Conservation (phyloP, 1,140 invertebrate species). For the Papilio helenus region DNA sequence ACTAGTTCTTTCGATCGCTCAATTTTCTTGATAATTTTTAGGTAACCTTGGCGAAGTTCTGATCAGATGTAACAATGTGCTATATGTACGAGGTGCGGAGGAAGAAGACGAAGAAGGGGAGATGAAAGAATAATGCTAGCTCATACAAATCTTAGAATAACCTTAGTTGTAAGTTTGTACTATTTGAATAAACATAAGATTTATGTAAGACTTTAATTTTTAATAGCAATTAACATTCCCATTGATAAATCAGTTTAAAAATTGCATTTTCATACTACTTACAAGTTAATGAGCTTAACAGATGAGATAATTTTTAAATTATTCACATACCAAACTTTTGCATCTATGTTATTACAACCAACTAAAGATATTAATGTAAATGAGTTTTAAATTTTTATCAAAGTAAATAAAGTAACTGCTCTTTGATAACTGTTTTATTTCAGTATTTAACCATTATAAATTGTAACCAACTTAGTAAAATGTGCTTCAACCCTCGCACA, state of each 20-base stretch:
- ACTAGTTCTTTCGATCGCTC: neutral
- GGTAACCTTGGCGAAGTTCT: constrained; percentile 98
- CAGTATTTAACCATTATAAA: too few species aligned
- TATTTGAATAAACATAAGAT: constrained; percentile 32
- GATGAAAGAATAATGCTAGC: constrained; percentile 91
- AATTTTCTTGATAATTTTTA: constrained; percentile 61
- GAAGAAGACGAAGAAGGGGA: constrained; percentile 99
- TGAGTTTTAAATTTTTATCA: neutral
- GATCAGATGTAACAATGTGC: constrained; percentile 99
- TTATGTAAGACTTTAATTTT: constrained; percentile 13
- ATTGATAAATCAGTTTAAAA: neutral
- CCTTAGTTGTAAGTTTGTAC: constrained; percentile 37
- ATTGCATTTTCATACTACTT: too few species aligned
- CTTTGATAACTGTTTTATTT: neutral
- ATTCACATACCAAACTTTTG: neutral
- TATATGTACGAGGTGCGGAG: constrained; percentile 97
- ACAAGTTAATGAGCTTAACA: neutral
- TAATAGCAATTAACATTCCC: neutral
- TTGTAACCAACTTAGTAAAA: too few species aligned
- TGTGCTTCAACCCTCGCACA: too few species aligned
- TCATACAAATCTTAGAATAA: constrained; percentile 35
- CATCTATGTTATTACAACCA: too few species aligned
- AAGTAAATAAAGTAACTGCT: neutral
- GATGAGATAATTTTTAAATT: neutral
- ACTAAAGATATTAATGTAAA: too few species aligned